Conservation (phyloP, 2,797 vertebrate genomes). For the Fistularia tabacaria region DNA sequence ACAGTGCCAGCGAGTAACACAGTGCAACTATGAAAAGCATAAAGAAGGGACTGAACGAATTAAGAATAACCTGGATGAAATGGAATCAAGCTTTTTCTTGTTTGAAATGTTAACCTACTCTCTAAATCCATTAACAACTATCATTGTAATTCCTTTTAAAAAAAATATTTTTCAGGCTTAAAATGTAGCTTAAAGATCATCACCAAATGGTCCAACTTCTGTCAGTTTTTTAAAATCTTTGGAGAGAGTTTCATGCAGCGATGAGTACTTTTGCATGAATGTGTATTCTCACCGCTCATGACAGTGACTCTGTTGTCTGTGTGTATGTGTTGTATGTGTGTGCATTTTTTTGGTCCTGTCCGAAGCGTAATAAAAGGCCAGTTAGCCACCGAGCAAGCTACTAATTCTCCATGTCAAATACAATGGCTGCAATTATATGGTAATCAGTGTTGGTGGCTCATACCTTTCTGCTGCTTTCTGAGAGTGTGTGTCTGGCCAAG, state of each 20-base stretch:
- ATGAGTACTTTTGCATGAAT: too few species aligned
- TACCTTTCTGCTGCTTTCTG: constrained; percentile 73
- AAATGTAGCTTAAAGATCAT: too few species aligned
- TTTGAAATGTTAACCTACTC: too few species aligned
- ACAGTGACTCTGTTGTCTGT: constrained; percentile 12
- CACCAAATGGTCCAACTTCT: too few species aligned
- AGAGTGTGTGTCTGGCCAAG: constrained; percentile 72
- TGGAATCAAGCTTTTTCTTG: too few species aligned
- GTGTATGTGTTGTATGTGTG: constrained; percentile 10
- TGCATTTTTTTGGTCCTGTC: constrained; percentile 45
- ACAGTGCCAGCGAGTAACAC: constrained; percentile 2
- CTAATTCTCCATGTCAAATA: constrained; percentile 82
- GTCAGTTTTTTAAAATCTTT: too few species aligned
- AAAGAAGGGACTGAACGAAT: constrained; percentile 13
- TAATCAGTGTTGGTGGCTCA: constrained; percentile 85
- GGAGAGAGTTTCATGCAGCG: too few species aligned
- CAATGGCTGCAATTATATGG: constrained; percentile 91
- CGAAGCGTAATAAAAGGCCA: constrained; percentile 71
- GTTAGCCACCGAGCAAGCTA: constrained; percentile 77
- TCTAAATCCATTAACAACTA: too few species aligned
- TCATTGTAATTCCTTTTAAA: too few species aligned
- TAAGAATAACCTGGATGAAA: not conserved
- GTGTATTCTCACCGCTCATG: too few species aligned
- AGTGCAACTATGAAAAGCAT: not conserved
- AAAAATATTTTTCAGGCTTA: too few species aligned